These are phyloP conservation scores for Cyclura pinguis DNA, from an alignment of 2,797 vertebrate species.

Conservation along the genomic window DNA sequence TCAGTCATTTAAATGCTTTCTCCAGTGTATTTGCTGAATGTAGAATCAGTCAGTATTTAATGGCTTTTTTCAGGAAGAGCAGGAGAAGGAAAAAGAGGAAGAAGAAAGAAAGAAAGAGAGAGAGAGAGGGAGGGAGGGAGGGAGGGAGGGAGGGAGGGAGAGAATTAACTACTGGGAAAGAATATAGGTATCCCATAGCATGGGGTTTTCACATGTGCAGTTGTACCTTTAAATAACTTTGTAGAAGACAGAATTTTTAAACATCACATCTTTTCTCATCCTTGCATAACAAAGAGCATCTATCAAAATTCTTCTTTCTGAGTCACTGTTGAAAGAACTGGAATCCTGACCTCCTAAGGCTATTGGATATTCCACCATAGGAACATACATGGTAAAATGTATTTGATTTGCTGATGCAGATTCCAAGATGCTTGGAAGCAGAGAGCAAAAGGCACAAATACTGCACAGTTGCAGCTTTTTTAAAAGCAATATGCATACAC, in stretches of 20 bases:
- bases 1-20: background rate
- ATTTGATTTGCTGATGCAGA: background rate
- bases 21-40: background rate
- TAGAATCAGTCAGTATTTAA: slow-evolving; percentile 5
- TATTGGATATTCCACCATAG: background rate
- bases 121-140: too few relatives aligned
- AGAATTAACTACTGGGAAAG: too few relatives aligned
- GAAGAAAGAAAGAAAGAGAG: too few relatives aligned
- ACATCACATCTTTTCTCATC: background rate
- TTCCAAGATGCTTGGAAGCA: background rate
- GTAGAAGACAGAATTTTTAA: background rate
- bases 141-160: background rate
- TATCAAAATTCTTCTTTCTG: background rate
- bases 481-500: too few relatives aligned
- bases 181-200: background rate
- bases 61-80: slow-evolving; percentile 6
- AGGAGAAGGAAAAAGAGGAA: background rate
- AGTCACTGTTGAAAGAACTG: background rate
- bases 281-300: background rate
- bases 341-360: background rate
- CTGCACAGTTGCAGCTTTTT: background rate
- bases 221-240: background rate
- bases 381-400: background rate
- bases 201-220: too few relatives aligned
- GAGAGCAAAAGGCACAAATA: background rate